Percentiles rank a stretch among this genome's conserved stretches.
These are phyloP conservation scores for Rhynchophorus ferrugineus DNA, from an alignment of 1,140 invertebrate species.

Conservation along the genomic window DNA sequence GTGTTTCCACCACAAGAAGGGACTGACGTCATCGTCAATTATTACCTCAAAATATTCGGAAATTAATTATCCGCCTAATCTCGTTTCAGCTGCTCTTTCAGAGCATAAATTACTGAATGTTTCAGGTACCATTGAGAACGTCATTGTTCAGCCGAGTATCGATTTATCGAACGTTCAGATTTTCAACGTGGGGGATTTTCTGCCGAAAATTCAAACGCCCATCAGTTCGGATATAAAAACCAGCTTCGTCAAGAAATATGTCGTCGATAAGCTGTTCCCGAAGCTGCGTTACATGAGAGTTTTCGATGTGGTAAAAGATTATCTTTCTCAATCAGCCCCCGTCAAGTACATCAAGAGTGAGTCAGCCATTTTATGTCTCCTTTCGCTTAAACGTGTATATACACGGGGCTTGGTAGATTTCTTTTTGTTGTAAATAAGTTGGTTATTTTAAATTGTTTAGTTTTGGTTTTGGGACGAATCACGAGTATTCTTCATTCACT, in stretches of 20 bases:
- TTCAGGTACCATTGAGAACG: not conserved
- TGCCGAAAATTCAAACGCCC: conserved; percentile 18
- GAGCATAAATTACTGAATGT: too few species aligned
- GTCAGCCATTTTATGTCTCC: too few species aligned
- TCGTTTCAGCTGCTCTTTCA: too few species aligned
- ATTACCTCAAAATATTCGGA: too few species aligned
- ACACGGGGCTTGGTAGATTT: not conserved
- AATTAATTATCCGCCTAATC: too few species aligned
- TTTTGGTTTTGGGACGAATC: too few species aligned
- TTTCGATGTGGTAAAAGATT: conserved; percentile 13
- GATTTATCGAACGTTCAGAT: conserved; percentile 7
- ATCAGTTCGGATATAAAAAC: conserved; percentile 6
- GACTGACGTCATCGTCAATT: too few species aligned
- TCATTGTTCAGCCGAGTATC: not conserved
- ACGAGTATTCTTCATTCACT: too few species aligned
- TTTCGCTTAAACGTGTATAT: not conserved
- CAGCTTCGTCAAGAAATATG: conserved; percentile 13
- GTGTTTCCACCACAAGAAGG: too few species aligned
- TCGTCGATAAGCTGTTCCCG: conserved; percentile 16
- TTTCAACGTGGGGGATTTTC: conserved; percentile 18
- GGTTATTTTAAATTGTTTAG: too few species aligned
- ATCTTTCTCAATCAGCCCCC: conserved; percentile 7
- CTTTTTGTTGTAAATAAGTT: too few species aligned
- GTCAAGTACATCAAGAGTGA: conserved; percentile 16
- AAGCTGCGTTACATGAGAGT: conserved; percentile 15